Percentiles rank a stretch among this genome's conserved stretches.
phyloP scores from a whole-genome alignment of 2,113 vertebrate species.

The Fregata magnificens region DNA sequence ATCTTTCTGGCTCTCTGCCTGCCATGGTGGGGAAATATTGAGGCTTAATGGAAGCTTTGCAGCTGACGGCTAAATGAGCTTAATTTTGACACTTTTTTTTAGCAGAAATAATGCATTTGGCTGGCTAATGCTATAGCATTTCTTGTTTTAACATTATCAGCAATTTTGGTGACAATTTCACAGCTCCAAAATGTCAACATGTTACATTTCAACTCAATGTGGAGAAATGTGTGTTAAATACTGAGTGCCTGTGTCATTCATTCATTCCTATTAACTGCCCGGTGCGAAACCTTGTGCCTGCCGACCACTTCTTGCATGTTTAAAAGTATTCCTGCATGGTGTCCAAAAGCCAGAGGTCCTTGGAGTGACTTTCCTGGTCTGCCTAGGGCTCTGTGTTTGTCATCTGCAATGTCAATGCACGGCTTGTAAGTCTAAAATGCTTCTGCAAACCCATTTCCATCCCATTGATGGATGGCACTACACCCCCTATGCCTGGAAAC shows the following conservation, averaged over 20 bases:
- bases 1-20: neutral
- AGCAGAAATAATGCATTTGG: neutral
- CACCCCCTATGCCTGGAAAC: fast-evolving
- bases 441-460: fast-evolving
- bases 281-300: fast-evolving
- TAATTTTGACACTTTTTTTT: neutral
- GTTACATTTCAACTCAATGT: neutral
- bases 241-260: neutral
- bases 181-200: neutral
- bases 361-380: neutral
- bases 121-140: neutral
- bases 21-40: neutral
- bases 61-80: neutral
- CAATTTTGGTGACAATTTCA: neutral
- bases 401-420: fast-evolving
- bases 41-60: neutral
- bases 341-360: neutral
- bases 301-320: fast-evolving
- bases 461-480: neutral
- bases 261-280: neutral
- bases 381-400: neutral
- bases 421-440: neutral
- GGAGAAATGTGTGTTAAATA: neutral
- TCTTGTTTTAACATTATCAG: neutral
- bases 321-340: fast-evolving